A percentile compares a stretch with the other conserved stretches of the same genome.
Conservation (phyloP, 2,113 vertebrate species). For the Equus przewalskii region DNA sequence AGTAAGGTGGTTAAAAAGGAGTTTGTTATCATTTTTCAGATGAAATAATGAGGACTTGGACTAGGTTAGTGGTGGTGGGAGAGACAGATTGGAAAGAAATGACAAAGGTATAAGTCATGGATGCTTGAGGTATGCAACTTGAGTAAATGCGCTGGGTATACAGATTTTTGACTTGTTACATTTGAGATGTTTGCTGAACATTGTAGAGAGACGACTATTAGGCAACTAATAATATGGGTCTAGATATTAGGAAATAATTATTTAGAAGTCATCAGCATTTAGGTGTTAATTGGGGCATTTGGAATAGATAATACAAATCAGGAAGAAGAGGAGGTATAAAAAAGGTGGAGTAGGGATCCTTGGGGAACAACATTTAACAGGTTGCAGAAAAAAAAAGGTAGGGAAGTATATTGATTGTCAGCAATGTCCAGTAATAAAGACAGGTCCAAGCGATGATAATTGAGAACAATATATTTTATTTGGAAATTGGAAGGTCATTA, state of each 20-base stretch:
- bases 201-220: not conserved
- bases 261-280: not conserved
- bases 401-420: not conserved
- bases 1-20: not conserved
- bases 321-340: not conserved
- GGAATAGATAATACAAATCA: not conserved
- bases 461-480: conserved; percentile 6
- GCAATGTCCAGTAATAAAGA: not conserved
- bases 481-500: conserved; percentile 23
- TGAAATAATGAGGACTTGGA: conserved; percentile 1
- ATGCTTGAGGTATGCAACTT: not conserved
- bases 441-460: not conserved
- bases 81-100: not conserved
- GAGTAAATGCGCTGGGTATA: not conserved
- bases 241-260: not conserved
- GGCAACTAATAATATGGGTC: not conserved
- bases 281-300: not conserved
- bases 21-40: not conserved
- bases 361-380: not conserved
- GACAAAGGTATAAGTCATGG: not conserved
- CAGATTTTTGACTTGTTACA: conserved; percentile 33
- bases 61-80: not conserved
- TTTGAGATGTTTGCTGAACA: conserved; percentile 21
- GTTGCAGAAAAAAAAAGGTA: conserved; percentile 21
- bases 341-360: not conserved